Evolutionary conservation across 2,113 vertebrate species (phyloP).

Genomic region (Callorhinus ursinus): DNA sequence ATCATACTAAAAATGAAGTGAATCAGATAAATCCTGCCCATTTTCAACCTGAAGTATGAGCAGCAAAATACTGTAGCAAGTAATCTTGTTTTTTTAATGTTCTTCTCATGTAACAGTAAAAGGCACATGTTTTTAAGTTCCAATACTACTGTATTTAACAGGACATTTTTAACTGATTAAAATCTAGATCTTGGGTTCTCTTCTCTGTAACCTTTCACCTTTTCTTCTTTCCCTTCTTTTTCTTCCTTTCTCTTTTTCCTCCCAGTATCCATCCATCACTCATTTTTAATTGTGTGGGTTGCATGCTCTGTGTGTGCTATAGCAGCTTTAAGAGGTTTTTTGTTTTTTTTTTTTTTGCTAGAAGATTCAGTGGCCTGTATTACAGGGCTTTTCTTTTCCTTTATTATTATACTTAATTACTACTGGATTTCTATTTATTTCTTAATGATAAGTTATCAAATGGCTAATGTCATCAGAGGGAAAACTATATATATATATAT

Average conservation of each 20-base stretch:
- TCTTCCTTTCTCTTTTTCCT: conserved; percentile 82
- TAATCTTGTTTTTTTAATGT: conserved; percentile 82
- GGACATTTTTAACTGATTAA: conserved; percentile 89
- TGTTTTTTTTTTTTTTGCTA: conserved; percentile 68
- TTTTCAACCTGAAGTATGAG: conserved; percentile 84
- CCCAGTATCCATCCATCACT: conserved; percentile 84
- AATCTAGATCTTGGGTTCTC: conserved; percentile 86
- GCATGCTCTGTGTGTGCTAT: conserved; percentile 86
- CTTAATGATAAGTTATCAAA: conserved; percentile 77
- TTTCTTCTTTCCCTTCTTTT: conserved; percentile 82
- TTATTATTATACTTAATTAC: conserved; percentile 71
- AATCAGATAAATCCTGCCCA: conserved; percentile 35
- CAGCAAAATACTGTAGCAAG: conserved; percentile 84
- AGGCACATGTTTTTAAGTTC: conserved; percentile 86
- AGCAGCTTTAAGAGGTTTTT: conserved; percentile 73
- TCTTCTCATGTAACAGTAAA: conserved; percentile 87
- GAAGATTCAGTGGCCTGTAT: conserved; percentile 68
- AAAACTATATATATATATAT: conserved; percentile 67
- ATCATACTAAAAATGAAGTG: conserved; percentile 43
- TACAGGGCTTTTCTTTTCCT: conserved; percentile 61
- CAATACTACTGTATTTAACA: conserved; percentile 89
- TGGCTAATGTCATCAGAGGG: conserved; percentile 67
- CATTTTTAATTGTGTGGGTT: conserved; percentile 85
- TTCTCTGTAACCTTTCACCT: conserved; percentile 84
- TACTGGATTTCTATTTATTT: conserved; percentile 74